Percentiles rank a stretch among this genome's conserved stretches.
Evolutionary conservation across 2,797 vertebrate genomes (phyloP).

Genomic region (Morus bassanus): DNA sequence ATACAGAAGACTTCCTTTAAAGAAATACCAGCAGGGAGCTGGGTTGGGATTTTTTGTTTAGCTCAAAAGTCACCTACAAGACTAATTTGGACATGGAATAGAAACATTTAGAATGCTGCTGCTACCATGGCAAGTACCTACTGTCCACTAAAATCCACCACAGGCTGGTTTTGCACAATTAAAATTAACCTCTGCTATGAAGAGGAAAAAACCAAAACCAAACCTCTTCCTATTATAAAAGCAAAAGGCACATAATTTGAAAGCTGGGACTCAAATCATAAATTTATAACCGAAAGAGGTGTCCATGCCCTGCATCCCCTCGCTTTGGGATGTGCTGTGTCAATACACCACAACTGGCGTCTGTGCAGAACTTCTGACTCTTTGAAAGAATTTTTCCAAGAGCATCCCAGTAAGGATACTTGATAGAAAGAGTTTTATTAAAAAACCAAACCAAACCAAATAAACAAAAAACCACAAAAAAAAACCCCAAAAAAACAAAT

Average conservation of each 20-base stretch:
- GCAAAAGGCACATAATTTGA: neutral
- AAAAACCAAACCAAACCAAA: neutral
- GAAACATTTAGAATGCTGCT: neutral
- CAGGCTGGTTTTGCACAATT: neutral
- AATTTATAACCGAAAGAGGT: neutral
- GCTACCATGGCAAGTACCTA: neutral
- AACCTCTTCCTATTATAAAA: neutral
- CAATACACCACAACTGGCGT: neutral
- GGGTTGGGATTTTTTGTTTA: neutral
- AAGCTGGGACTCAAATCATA: neutral
- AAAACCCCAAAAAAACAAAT: too few relatives aligned
- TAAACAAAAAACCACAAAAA: too few relatives aligned
- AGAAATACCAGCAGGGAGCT: neutral
- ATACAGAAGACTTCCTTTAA: neutral
- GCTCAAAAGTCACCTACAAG: neutral
- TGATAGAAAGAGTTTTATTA: neutral
- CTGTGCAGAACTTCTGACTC: neutral
- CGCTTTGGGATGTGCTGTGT: neutral
- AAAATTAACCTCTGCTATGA: neutral
- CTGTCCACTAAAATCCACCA: neutral
- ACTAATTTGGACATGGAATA: neutral
- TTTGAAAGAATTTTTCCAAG: neutral
- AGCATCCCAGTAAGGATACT: neutral
- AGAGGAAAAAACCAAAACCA: neutral
- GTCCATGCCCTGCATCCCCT: neutral